These are phyloP conservation scores for Drosophila saltans DNA, from an alignment of 1,140 invertebrate species.

Conservation along the genomic window DNA sequence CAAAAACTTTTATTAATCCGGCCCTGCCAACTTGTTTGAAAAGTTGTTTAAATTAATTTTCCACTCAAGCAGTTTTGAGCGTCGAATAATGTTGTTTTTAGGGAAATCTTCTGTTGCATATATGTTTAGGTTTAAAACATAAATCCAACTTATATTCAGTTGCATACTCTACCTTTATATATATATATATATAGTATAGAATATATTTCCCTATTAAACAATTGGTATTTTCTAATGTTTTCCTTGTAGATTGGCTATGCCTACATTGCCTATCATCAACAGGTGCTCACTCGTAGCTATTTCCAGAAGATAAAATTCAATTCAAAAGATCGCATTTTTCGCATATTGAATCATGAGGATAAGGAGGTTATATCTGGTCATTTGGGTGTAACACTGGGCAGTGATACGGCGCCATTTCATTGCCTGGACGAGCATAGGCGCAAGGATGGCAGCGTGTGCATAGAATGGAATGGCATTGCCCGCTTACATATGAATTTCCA, in stretches of 20 bases:
- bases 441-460: slow-evolving; percentile 87
- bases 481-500: slow-evolving; percentile 88
- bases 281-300: slow-evolving; percentile 91
- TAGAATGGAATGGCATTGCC: slow-evolving; percentile 91
- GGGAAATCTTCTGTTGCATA: no score
- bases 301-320: slow-evolving; percentile 93
- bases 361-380: slow-evolving; percentile 89
- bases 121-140: no score
- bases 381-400: slow-evolving; percentile 86
- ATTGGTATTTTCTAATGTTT: background rate
- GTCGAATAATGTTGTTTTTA: no score
- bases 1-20: no score
- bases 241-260: slow-evolving; percentile 87
- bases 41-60: no score
- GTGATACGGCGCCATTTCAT: slow-evolving; percentile 87
- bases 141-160: no score
- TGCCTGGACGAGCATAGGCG: slow-evolving; percentile 87
- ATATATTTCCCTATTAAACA: background rate
- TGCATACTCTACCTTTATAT: no score
- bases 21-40: no score
- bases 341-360: slow-evolving; percentile 88
- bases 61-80: no score
- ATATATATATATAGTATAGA: no score
- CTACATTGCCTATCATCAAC: slow-evolving; percentile 92
- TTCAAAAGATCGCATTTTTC: slow-evolving; percentile 89